Percentiles rank a stretch among this genome's conserved stretches.
These are phyloP conservation scores for Drosophila novamexicana DNA, from an alignment of 1,140 invertebrate species.

Conservation along the genomic window DNA sequence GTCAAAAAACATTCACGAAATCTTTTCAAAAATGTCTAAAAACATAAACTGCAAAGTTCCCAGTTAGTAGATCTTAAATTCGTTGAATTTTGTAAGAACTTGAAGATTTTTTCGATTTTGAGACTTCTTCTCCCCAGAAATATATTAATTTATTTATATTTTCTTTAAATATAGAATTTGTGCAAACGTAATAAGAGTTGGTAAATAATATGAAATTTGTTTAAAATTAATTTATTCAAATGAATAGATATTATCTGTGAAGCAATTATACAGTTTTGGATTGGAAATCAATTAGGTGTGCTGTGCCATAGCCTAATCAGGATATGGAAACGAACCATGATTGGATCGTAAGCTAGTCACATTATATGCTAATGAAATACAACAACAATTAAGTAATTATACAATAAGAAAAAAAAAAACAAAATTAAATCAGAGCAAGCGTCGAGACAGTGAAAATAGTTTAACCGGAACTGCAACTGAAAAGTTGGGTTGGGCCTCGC, in stretches of 20 bases:
- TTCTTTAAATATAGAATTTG: too few relatives aligned
- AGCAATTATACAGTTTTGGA: neutral
- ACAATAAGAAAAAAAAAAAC: conserved; percentile 26
- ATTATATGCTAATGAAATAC: conserved; percentile 60
- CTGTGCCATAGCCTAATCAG: conserved; percentile 43
- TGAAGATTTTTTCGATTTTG: too few relatives aligned
- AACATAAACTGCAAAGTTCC: too few relatives aligned
- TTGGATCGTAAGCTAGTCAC: conserved; percentile 43
- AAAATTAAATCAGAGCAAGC: neutral
- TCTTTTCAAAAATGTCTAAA: too few relatives aligned
- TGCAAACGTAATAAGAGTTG: too few relatives aligned
- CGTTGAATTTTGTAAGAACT: too few relatives aligned
- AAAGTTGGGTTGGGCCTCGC: conserved; percentile 74
- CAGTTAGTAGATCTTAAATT: too few relatives aligned
- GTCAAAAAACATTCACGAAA: too few relatives aligned
- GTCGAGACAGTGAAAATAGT: conserved; percentile 67
- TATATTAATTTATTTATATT: too few relatives aligned
- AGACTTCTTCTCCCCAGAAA: too few relatives aligned
- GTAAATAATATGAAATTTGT: too few relatives aligned
- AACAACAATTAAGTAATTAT: conserved; percentile 79
- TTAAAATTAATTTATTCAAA: too few relatives aligned
- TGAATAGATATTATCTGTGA: neutral
- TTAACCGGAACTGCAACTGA: conserved; percentile 76
- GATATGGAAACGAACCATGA: conserved; percentile 60
- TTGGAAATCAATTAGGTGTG: conserved; percentile 12